Conservation (phyloP, 2,888 invertebrate genomes). For the Stenolophus ochropezus region DNA sequence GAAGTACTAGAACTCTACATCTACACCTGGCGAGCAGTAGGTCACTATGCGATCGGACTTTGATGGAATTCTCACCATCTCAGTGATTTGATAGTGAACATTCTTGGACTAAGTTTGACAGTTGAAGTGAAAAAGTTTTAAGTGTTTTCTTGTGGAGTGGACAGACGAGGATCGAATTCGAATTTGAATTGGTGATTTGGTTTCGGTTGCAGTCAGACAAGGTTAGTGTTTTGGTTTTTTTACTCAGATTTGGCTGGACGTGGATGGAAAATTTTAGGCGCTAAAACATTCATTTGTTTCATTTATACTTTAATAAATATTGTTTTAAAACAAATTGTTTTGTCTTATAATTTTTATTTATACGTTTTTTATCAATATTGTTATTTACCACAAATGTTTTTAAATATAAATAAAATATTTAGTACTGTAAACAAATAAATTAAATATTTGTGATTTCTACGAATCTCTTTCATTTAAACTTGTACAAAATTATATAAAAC, state of each 20-base stretch:
- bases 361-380: too few relatives aligned
- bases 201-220: conserved; percentile 3
- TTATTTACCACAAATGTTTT: too few relatives aligned
- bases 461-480: too few relatives aligned
- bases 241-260: background rate
- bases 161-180: conserved; percentile 1
- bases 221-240: conserved; percentile 21
- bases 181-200: conserved; percentile 41
- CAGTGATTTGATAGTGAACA: conserved; percentile 22
- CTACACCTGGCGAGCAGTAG: conserved; percentile 35
- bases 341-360: too few relatives aligned
- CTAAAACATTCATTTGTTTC: background rate
- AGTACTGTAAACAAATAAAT: too few relatives aligned
- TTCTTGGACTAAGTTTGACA: background rate
- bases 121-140: background rate
- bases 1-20: conserved; percentile 10
- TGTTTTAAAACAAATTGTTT: too few relatives aligned
- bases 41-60: conserved; percentile 28
- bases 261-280: conserved; percentile 15
- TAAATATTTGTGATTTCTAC: too few relatives aligned
- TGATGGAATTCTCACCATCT: background rate
- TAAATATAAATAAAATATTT: too few relatives aligned
- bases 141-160: background rate
- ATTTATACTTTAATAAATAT: too few relatives aligned
- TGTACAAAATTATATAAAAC: too few relatives aligned